Base-by-base conservation (phyloP, 2,888 invertebrate genomes). In the Protula sp. region DNA sequence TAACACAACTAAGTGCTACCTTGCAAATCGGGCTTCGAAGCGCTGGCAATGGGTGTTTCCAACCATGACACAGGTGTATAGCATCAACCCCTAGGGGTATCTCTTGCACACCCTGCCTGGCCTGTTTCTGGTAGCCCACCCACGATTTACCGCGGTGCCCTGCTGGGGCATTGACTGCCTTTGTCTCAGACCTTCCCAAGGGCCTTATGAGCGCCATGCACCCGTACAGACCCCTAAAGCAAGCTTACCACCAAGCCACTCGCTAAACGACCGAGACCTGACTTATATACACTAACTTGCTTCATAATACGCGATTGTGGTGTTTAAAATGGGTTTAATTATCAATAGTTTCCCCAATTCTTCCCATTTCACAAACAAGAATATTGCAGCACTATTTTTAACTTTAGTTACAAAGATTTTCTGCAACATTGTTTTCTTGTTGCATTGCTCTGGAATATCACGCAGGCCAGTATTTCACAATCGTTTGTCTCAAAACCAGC, bases 131-230 rank as follows among this genome's bases (percentile, higher is more conserved):
- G 14, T 50, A 24, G 22, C 50, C 50, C 50, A 50, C 50, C 50
- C 50, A 50, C 50, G 5, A 5, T 14, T 50, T 50, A 50, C 5
- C 9, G 50, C 22, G 50, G 50, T 22, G 24, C 50, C 50, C 50
- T 50, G 50, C 14, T 50, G 22, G 50, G 24, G 22, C 24, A 22
- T 50, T 14, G 24, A 14, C 24, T 14, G 50, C 50, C 50, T 50
- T 50, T 50, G 50, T 50, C 50, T 50, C 50, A 50, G 50, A 50
- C 50, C 50, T 50, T 50, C 50, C 50, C 50, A 50, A 5, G 50
- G 50, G 50, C 50, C 24, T 22, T 50, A 19, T 5, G 9, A 22
- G 22, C 9, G 50, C 22, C 5, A 22, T 50, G 50, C 5, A 38
- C 38, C 38, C 38, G 38, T 38, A 38, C 38, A 38, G 50, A 38